Base-by-base conservation (phyloP, 2,888 invertebrate genomes). In the Allacma fusca region DNA sequence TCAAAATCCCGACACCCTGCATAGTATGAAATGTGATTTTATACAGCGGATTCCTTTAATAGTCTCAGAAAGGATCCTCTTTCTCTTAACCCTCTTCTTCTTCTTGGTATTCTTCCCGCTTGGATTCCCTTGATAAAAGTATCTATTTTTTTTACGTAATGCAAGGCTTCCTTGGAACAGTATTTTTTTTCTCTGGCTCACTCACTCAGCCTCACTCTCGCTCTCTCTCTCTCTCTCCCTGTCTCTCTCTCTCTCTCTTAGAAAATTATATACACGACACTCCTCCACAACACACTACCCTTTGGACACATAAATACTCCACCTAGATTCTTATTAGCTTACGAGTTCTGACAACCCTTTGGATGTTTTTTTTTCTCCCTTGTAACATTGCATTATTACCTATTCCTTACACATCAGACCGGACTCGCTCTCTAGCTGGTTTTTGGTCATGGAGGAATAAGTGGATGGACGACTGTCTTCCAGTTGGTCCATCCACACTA, bases 251-350 rank as follows among this genome's bases (percentile, higher is more conserved):
- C n/a, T n/a, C 44, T 59, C 50, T 28, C 29, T 72, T 59, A 13
- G 57, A 34, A 72, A 71, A 59, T 72, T 72, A 59, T 40, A 40
- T 71, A 72, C 72, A 72, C 9, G 72, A 26, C 72, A 72, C 72
- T 72, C 72, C 72, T 72, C 34, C 71, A 28, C 73, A n/a, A 59
- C 59, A 59, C 9, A 13, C 23, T 64, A 34, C 64, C n/a, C 67
- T 74, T 44, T 34, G 34, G 29, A 50, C 73, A 64, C 73, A 72
- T 72, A 72, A 72, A 72, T 72, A 72, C 57, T 72, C 72, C 59
- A 72, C 59, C 72, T 72, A 72, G 72, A 50, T 72, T 72, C 59
- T 72, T 72, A 72, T 72, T 72, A 72, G 29, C 72, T 72, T 72
- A 29, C 72, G 72, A 59, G 72, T 5, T 50, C 72, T 72, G 72